phyloP scores from a whole-genome alignment of 2,797 vertebrate species.

The Cuculus canorus region DNA sequence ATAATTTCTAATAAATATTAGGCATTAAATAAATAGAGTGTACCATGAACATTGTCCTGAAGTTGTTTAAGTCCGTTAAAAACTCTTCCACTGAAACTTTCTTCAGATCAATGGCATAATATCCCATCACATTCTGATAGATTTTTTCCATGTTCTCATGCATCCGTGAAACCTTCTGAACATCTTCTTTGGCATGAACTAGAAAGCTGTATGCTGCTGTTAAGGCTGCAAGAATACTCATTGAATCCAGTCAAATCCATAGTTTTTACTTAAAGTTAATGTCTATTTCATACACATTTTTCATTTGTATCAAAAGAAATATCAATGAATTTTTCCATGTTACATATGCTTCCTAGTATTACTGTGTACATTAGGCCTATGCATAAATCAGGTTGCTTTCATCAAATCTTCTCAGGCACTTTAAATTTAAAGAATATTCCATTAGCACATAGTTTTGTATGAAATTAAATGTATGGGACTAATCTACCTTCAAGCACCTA shows the following conservation, averaged over 20 bases:
- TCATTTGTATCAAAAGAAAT: background rate
- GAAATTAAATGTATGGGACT: background rate
- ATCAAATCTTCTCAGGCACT: background rate
- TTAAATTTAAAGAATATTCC: background rate
- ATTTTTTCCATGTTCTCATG: conserved; percentile 89
- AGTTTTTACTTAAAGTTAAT: background rate
- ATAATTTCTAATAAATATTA: background rate
- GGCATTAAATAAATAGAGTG: background rate
- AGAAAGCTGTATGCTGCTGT: conserved; percentile 86
- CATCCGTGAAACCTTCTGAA: conserved; percentile 86
- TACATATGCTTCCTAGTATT: background rate
- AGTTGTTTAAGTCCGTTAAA: conserved; percentile 93
- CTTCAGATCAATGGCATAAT: conserved; percentile 90
- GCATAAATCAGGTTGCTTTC: background rate
- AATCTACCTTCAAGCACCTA: background rate
- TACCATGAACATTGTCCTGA: conserved; percentile 91
- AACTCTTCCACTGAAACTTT: conserved; percentile 95
- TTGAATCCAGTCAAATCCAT: background rate
- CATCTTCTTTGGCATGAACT: conserved; percentile 85
- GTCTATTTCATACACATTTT: background rate
- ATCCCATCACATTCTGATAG: conserved; percentile 87
- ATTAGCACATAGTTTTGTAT: background rate
- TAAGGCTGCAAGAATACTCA: conserved; percentile 69
- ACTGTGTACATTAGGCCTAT: background rate
- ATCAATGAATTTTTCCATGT: background rate